Evolutionary conservation across 2,888 invertebrate species (phyloP), one percentile per base, ranked within the genome.

Genomic region (Torymus aiolomorphi): DNA sequence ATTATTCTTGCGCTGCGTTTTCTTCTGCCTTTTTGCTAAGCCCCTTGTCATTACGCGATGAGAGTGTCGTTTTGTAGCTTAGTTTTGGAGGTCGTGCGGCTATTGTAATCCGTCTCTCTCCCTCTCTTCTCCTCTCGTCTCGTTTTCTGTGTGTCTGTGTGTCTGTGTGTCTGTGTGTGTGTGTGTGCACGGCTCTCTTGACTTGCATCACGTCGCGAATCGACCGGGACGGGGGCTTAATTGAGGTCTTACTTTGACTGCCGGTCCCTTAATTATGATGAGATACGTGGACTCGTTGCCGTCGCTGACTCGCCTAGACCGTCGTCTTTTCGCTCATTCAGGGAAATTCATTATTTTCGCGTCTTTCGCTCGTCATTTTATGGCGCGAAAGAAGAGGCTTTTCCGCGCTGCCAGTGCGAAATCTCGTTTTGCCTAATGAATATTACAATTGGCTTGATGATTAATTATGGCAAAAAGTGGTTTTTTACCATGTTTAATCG

Each of bases 31-130:
- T 63, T 63, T 63, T n/a, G 12, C 12, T 31, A 11, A 57, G 57
- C 24, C 2, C 54, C 59, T 62, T 24, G 51, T 24, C 5, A 62
- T 72, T 62, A 62, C 51, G 16, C 51, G 51, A 13, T 20, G 31
- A 42, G 63, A 10, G 12, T 51, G 52, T 56, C 73, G n/a, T 73
- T 73, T 73, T 42, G 63, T 42, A 31, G 10, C 59, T 42, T 13
- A 49, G 54, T 18, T 13, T 63, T 56, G 42, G 42, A 20, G 10
- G 14, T n/a, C 63, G 42, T 42, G 63, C 42, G n/a, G 63, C 42
- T 63, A 63, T 63, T 63, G 63, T 63, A 63, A 63, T 63, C 31
- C 61, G 61, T 24, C 20, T 61, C 52, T 66, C 51, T n/a, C 1
- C 0, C 62, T 4, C 49, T 49, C 49, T 65, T 8, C 8, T 2